These are phyloP conservation scores for Physeter macrocephalus DNA, from an alignment of 2,113 vertebrate species.

Conservation along the genomic window DNA sequence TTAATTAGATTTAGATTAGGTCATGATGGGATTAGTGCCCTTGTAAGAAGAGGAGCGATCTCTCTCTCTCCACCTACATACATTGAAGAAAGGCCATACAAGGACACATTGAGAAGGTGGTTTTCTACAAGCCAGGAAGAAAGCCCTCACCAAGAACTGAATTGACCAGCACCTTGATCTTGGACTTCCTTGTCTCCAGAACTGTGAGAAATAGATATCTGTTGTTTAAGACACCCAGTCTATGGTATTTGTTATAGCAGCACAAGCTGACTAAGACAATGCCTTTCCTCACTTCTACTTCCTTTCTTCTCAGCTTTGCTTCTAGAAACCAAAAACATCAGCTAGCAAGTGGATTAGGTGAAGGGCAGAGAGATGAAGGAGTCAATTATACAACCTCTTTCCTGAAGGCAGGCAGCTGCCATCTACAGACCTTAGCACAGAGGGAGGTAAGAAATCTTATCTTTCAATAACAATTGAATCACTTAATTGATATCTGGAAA, in stretches of 20 bases:
- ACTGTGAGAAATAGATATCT: not conserved
- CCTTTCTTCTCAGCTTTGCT: not conserved
- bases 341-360: not conserved
- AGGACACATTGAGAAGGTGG: not conserved
- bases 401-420: not conserved
- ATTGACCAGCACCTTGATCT: not conserved
- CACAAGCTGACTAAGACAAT: not conserved
- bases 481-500: not conserved
- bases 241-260: not conserved
- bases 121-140: not conserved
- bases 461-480: not conserved
- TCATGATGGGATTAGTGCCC: not conserved
- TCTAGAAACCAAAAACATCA: not conserved
- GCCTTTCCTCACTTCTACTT: not conserved
- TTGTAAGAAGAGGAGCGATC: not conserved
- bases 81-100: rapidly evolving
- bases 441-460: not conserved
- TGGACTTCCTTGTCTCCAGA: not conserved
- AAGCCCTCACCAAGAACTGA: not conserved
- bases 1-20: not conserved
- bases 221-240: not conserved
- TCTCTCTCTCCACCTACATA: not conserved
- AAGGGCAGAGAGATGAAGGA: not conserved
- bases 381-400: not conserved
- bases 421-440: not conserved